Percentiles rank a stretch among this genome's conserved stretches.
Conservation (phyloP, 2,113 vertebrate genomes). For the Clarias magur region DNA sequence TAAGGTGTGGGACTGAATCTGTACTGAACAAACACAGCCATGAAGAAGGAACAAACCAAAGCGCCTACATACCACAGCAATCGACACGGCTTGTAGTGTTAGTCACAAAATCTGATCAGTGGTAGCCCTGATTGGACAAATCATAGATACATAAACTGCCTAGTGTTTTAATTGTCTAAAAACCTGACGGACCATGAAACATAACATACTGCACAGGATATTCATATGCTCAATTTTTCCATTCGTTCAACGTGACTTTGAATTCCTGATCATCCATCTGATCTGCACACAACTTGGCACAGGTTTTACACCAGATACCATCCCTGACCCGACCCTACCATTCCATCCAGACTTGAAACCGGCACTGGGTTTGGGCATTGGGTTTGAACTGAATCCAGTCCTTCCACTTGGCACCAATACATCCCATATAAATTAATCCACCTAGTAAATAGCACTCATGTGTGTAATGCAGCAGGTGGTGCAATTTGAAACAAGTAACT, state of each 20-base stretch:
- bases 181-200: background rate
- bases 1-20: constrained; percentile 2
- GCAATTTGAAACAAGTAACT: background rate
- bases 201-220: no score
- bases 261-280: no score
- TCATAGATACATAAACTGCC: background rate
- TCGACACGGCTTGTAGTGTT: background rate
- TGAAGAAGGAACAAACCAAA: constrained; percentile 22
- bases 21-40: background rate
- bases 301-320: no score
- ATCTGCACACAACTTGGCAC: no score
- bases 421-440: background rate
- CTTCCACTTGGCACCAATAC: no score
- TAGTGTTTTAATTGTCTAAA: background rate
- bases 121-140: background rate
- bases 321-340: no score
- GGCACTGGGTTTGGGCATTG: no score
- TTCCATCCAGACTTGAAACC: no score
- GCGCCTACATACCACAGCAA: constrained; percentile 5
- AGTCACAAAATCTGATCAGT: background rate
- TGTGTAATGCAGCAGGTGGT: background rate
- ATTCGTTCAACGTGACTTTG: no score
- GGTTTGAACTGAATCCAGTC: no score
- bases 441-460: background rate
- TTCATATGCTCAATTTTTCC: no score